Conservation (phyloP, 2,888 invertebrate species). For the Cloeon dipterum region DNA sequence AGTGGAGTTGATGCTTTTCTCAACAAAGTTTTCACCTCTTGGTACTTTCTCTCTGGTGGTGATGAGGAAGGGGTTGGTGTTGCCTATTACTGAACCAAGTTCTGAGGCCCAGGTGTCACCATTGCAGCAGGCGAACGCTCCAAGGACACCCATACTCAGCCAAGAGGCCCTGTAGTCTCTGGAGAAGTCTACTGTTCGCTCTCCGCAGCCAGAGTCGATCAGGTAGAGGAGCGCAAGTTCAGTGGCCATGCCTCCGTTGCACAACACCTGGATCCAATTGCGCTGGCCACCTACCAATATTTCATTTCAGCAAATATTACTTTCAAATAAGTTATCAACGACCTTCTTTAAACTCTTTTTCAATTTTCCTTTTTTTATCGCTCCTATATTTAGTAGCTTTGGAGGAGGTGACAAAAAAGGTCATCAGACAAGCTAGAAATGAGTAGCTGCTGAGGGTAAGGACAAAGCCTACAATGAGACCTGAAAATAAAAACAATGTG, state of each 20-base stretch:
- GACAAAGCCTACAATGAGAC: slow-evolving; percentile 47
- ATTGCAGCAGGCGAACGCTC: slow-evolving; percentile 54
- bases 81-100: slow-evolving; percentile 50
- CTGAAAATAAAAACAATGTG: slow-evolving; percentile 15
- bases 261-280: slow-evolving; percentile 74
- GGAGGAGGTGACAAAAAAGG: slow-evolving; percentile 60
- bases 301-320: no score
- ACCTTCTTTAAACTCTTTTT: slow-evolving; percentile 63
- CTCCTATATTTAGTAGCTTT: slow-evolving; percentile 56
- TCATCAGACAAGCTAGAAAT: slow-evolving; percentile 44
- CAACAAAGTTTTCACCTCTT: slow-evolving; percentile 24
- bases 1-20: no score
- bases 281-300: slow-evolving; percentile 41
- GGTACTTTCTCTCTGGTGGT: slow-evolving; percentile 54
- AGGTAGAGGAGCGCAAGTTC: slow-evolving; percentile 54
- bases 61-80: slow-evolving; percentile 44
- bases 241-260: slow-evolving; percentile 73
- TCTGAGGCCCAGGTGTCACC: slow-evolving; percentile 88
- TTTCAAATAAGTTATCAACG: no score
- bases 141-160: slow-evolving; percentile 55
- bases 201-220: slow-evolving; percentile 54
- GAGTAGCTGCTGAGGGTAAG: slow-evolving; percentile 55
- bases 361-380: slow-evolving; percentile 39
- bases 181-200: slow-evolving; percentile 53
- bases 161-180: slow-evolving; percentile 56